Evolutionary conservation across 2,113 vertebrate species (phyloP), one percentile per base, ranked within the genome.

Genomic region (Asarcornis scutulata): DNA sequence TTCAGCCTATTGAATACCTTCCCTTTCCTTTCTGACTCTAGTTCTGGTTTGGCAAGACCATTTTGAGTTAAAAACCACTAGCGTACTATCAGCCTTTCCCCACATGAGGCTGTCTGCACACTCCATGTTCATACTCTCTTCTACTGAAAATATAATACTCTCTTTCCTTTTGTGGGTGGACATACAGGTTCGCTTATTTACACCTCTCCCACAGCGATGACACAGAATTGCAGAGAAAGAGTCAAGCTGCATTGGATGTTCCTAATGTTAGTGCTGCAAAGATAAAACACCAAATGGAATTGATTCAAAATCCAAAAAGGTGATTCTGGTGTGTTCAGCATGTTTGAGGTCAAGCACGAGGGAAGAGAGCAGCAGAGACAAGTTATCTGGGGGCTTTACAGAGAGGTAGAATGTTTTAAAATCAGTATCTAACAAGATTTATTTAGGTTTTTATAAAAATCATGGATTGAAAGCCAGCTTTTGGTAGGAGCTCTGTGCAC

Each of bases 261-360:
- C 64, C 38, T 78, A 84, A 63, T 81, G 71, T 59, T 34, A 62
- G 34, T 31, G 32, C 80, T 27, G 56, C 44, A 76, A 78, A 93
- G 84, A 73, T 42, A 62, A 89, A 95, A 53, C n/a, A 87, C 29
- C 81, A 76, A 96, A 86, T 25, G 22, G 62, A 93, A 94, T 56
- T 36, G 29, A 79, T 89, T 72, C 38, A 82, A 63, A 81, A 79
- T 32, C 42, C 13, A 40, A 40, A 86, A 86, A 77, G 58, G 53
- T 56, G 48, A 89, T 92, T 76, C 66, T 66, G 72, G 34, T 23
- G 25, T 53, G 62, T 71, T 92, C 83, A 73, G 75, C 21, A 29
- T 2, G 11, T 59, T 76, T 92, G 77, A 94, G 69, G 92, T 91
- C 74, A 89, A 91, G 48, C 34, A 62, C 4, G 50, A 91, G 85